Conservation (phyloP, 92 coral and sea anemone genomes). For the Plumapathes pennacea region DNA sequence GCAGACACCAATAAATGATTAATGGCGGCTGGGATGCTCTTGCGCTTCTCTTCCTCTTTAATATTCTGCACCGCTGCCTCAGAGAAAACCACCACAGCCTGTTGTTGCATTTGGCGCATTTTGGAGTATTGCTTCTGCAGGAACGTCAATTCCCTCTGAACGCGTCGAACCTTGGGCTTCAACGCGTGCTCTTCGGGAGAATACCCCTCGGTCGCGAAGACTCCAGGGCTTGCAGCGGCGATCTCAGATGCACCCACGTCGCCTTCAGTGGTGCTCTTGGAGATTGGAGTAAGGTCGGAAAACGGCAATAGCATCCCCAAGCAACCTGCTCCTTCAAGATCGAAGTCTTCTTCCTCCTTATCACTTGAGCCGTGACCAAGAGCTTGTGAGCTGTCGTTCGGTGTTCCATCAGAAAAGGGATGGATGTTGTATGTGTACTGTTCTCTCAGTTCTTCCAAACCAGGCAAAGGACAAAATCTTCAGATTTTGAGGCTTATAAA, state of each 20-base stretch:
- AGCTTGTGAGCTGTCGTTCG: constrained; percentile 52
- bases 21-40: constrained; percentile 78
- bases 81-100: constrained; percentile 93
- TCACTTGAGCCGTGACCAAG: constrained; percentile 88
- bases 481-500: no score
- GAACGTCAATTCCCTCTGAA: constrained; percentile 60
- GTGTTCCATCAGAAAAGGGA: constrained; percentile 76
- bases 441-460: constrained; percentile 90
- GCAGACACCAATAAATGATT: constrained; percentile 95
- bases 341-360: constrained; percentile 90
- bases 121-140: constrained; percentile 88
- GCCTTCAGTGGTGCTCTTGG: constrained; percentile 50
- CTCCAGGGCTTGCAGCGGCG: constrained; percentile 88
- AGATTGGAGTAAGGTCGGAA: constrained; percentile 65
- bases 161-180: constrained; percentile 40
- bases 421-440: constrained; percentile 94
- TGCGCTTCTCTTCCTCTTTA: constrained; percentile 83
- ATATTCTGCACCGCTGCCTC: constrained; percentile 83
- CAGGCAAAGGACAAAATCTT: constrained; percentile 94
- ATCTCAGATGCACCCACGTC: constrained; percentile 60
- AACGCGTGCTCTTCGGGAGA: constrained; percentile 70
- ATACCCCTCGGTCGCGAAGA: constrained; percentile 85
- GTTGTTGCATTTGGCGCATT: constrained; percentile 95
- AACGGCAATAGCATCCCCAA: constrained; percentile 89
- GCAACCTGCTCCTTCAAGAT: constrained; percentile 79